Conservation (phyloP, 2,113 vertebrate species). For the Rhynchopsitta pachyrhyncha region DNA sequence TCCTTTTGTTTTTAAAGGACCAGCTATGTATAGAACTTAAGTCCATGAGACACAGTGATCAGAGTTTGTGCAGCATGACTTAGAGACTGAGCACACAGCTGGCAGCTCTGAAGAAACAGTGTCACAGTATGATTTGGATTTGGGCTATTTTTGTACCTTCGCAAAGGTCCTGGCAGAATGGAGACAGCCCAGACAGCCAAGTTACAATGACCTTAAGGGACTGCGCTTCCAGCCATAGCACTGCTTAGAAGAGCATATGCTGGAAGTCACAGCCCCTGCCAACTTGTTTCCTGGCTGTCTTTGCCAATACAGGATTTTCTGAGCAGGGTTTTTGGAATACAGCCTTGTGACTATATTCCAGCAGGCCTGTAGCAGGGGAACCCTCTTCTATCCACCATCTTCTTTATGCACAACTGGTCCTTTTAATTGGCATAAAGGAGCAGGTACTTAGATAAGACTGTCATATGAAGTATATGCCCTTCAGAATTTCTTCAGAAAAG, state of each 20-base stretch:
- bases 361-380: neutral
- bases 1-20: neutral
- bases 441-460: neutral
- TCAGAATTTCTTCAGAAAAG: neutral
- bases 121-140: neutral
- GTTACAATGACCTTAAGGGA: neutral
- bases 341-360: neutral
- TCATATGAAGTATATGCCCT: neutral
- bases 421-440: neutral
- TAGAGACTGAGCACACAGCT: neutral
- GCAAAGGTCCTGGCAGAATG: neutral
- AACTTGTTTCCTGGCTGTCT: neutral
- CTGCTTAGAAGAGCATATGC: neutral
- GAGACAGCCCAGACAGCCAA: neutral
- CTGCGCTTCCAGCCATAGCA: accelerated
- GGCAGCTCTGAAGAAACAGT: neutral
- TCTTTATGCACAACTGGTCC: neutral
- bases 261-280: neutral
- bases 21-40: neutral
- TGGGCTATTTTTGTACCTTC: neutral
- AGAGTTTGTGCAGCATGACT: neutral
- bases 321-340: neutral
- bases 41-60: neutral
- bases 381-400: neutral
- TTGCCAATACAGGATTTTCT: neutral